Base-by-base conservation (phyloP, 2,113 vertebrate species). In the Paralichthys olivaceus region DNA sequence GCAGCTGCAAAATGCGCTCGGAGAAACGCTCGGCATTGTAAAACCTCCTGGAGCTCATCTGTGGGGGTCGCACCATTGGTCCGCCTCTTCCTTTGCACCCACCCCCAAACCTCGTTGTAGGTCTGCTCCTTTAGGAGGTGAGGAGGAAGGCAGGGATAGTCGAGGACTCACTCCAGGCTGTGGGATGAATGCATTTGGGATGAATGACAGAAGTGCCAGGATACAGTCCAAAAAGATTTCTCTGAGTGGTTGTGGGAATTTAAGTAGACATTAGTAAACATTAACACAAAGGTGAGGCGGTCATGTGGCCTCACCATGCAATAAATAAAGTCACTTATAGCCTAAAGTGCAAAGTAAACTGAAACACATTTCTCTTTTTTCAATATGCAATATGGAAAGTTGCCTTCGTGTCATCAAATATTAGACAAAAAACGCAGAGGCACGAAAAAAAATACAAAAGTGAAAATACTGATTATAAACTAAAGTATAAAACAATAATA, bases 11-110 rank as follows among this genome's bases (percentile, higher is more conserved):
- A 71, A 71, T 75, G 77, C 62, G 65, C 71, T 72, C 69, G 22
- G 22, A 54, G 87, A 81, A 86, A 80, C 79, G 84, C 29, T 84
- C 60, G 47, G 86, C 79, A 90, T 89, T 81, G 75, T 80, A 87
- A 84, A 25, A 55, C 40, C 55, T 56, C 69, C 56, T 23, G 40
- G 23, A 73, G 47, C 51, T 76, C 23, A 25, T 4, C 37, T 75
- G 83, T 93, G 90, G 93, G 93, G 90, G 93, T 92, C 84, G 89
- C 65, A 8, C 64, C 17, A 19, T 76, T 23, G 90, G 64, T 83
- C 90, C 93, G 91, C 92, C 93, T 89, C 92, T 93, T 89, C 76
- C 79, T 85, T 77, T 23, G 25, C 58, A 15, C 17, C 22, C 68
- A 32, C 78, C 26, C 7, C 20, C 32, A 61, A 61, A 61, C 32